Conservation (phyloP, 2,888 invertebrate species). For the Sarcophaga subvicina region DNA sequence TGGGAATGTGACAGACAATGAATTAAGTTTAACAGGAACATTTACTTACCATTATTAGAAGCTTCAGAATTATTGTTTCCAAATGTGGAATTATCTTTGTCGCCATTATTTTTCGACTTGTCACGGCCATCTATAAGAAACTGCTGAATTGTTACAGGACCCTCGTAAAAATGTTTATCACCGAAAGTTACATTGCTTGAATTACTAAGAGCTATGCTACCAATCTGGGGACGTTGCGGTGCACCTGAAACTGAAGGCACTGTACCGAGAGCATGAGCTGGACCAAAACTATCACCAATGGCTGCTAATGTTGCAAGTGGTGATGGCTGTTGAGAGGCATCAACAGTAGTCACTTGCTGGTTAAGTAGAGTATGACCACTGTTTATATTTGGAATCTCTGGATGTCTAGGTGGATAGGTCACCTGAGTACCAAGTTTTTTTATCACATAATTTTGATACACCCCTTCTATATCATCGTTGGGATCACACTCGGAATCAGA, state of each 20-base stretch:
- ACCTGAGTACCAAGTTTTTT: conserved; percentile 79
- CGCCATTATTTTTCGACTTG: conserved; percentile 75
- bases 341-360: conserved; percentile 72
- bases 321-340: conserved; percentile 8
- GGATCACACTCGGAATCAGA: conserved; percentile 77
- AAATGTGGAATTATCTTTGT: conserved; percentile 76
- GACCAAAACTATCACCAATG: conserved; percentile 49
- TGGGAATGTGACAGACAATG: no score
- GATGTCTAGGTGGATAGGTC: conserved; percentile 73
- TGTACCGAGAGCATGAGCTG: conserved; percentile 41
- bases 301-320: conserved; percentile 36
- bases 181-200: conserved; percentile 90
- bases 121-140: conserved; percentile 83
- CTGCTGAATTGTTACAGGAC: conserved; percentile 90
- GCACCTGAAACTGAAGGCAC: conserved; percentile 34
- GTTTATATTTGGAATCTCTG: conserved; percentile 75
- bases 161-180: conserved; percentile 89
- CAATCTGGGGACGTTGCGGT: conserved; percentile 82
- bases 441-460: conserved; percentile 76
- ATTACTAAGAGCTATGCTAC: conserved; percentile 86
- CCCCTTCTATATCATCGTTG: conserved; percentile 73
- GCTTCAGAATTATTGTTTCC: conserved; percentile 57
- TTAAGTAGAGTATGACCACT: conserved; percentile 76
- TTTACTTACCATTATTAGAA: conserved; percentile 71
- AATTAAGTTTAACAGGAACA: background rate